phyloP scores from a whole-genome alignment of 2,888 invertebrate genomes.

The Plagodis dolabraria region DNA sequence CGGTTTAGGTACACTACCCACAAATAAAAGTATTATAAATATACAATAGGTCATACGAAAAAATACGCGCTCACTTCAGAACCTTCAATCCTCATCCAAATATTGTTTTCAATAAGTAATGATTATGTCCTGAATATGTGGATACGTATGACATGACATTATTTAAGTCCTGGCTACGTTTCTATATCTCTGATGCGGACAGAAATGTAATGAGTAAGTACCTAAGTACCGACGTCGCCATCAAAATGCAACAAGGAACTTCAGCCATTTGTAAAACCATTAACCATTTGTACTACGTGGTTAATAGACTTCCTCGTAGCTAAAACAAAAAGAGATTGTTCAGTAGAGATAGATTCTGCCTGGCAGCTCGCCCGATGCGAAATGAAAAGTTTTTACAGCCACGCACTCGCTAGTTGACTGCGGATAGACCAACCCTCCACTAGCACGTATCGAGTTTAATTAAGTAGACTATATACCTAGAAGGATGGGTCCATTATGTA shows the following conservation, averaged over 20 bases:
- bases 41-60: no score
- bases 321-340: constrained; percentile 36
- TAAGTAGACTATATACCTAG: constrained; percentile 20
- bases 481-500: constrained; percentile 16
- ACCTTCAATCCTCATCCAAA: no score
- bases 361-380: constrained; percentile 38
- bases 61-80: no score
- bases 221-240: neutral
- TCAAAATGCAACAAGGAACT: constrained; percentile 4
- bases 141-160: no score
- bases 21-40: no score
- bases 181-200: no score
- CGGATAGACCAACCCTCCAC: constrained; percentile 12
- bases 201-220: no score
- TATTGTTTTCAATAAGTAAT: no score
- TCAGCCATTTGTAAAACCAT: constrained; percentile 10
- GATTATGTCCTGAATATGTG: no score
- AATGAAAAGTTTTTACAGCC: constrained; percentile 49
- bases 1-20: no score
- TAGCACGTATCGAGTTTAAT: constrained; percentile 11
- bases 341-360: constrained; percentile 36
- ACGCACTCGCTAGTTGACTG: constrained; percentile 38
- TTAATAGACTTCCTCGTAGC: constrained; percentile 10
- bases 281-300: constrained; percentile 9
- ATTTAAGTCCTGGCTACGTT: no score